These are phyloP conservation scores for Xenopus tropicalis DNA, from an alignment of 2,113 vertebrate genomes.

Conservation along the genomic window UCB_Xtro_10.0 CM004450.2:53409501-53410000, in stretches of 20 bases:
- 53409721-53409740: conserved; percentile 12
- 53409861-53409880: background rate
- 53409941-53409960: too few species aligned
- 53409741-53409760: background rate
- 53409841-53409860: too few species aligned
- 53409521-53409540: background rate
- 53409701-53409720: background rate
- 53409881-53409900: background rate
- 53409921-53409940: too few species aligned
- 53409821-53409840: background rate
- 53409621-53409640: background rate
- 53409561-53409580: conserved; percentile 15
- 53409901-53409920: too few species aligned
- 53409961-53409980: too few species aligned
- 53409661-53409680: background rate
- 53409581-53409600: conserved; percentile 1
- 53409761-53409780: conserved; percentile 6
- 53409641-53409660: background rate
- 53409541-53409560: conserved; percentile 12
- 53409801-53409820: background rate
- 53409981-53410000: too few species aligned
- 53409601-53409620: background rate
- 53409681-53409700: background rate
- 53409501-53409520: background rate
- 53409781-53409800: background rate